Percentiles rank a stretch among this genome's conserved stretches.
phyloP scores from a whole-genome alignment of 2,888 invertebrate species.

The Synergus gifuensis region DNA sequence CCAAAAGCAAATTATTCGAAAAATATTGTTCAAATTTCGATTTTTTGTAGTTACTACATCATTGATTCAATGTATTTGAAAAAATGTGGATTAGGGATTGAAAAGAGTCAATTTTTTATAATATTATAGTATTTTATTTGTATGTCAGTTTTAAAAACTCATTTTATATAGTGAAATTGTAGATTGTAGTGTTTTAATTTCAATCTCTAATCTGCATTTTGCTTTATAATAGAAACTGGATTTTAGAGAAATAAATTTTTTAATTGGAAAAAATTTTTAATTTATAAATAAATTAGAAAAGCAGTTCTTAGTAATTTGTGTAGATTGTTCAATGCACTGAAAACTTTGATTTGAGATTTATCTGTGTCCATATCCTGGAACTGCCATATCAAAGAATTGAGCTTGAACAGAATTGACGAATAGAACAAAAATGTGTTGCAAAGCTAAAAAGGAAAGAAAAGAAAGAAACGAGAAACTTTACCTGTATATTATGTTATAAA shows the following conservation, averaged over 20 bases:
- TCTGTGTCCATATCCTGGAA: constrained; percentile 83
- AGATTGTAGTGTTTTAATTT: neutral
- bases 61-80: neutral
- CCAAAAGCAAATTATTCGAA: constrained; percentile 44
- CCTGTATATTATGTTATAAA: constrained; percentile 76
- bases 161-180: constrained; percentile 8
- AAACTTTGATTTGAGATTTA: constrained; percentile 56
- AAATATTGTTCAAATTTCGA: constrained; percentile 36
- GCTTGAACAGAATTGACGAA: constrained; percentile 74
- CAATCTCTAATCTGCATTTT: constrained; percentile 24
- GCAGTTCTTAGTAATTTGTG: constrained; percentile 1
- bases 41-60: neutral
- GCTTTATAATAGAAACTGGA: neutral
- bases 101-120: neutral
- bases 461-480: constrained; percentile 68
- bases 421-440: constrained; percentile 65
- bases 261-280: neutral
- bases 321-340: constrained; percentile 40
- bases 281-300: neutral
- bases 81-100: constrained; percentile 22
- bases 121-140: neutral
- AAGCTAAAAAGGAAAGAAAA: constrained; percentile 59
- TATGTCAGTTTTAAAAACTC: neutral
- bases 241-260: neutral
- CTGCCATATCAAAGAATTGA: constrained; percentile 82